A percentile compares a stretch with the other conserved stretches of the same genome.
Evolutionary conservation across 2,888 invertebrate genomes (phyloP).

Genomic region (Syrphus vitripennis): DNA sequence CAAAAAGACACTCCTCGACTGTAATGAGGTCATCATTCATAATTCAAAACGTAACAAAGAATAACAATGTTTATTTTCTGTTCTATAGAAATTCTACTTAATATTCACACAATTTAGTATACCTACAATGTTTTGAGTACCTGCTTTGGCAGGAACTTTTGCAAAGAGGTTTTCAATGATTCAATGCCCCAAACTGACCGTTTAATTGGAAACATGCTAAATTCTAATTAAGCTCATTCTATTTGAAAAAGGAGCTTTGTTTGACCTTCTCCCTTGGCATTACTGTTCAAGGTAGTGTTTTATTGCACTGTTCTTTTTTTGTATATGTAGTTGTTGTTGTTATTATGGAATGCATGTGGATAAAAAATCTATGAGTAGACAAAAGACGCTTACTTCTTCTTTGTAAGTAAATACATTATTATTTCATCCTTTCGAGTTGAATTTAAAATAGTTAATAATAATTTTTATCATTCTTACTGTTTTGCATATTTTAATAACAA

Average conservation of each 20-base stretch:
- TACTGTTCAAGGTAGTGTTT: conserved; percentile 30
- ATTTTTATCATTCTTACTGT: no score
- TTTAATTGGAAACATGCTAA: conserved; percentile 54
- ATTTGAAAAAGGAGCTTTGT: not conserved
- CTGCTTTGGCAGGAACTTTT: conserved; percentile 4
- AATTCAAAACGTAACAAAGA: conserved; percentile 33
- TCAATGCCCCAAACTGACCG: conserved; percentile 28
- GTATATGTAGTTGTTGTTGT: not conserved
- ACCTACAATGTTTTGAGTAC: not conserved
- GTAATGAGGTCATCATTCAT: conserved; percentile 58
- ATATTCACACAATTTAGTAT: not conserved
- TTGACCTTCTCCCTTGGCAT: conserved; percentile 50
- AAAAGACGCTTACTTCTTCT: not conserved
- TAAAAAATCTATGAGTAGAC: no score
- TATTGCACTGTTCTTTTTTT: not conserved
- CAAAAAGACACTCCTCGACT: conserved; percentile 45
- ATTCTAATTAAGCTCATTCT: conserved; percentile 55
- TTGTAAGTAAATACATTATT: not conserved
- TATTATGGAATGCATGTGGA: not conserved
- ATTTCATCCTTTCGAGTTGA: no score
- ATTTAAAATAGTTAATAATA: no score
- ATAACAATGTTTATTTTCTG: conserved; percentile 28
- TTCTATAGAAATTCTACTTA: not conserved
- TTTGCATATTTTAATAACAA: no score
- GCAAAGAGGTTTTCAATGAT: conserved; percentile 50